phyloP scores from a whole-genome alignment of 92 coral and sea anemone genomes.

The Chrysogorgia sp. region DNA sequence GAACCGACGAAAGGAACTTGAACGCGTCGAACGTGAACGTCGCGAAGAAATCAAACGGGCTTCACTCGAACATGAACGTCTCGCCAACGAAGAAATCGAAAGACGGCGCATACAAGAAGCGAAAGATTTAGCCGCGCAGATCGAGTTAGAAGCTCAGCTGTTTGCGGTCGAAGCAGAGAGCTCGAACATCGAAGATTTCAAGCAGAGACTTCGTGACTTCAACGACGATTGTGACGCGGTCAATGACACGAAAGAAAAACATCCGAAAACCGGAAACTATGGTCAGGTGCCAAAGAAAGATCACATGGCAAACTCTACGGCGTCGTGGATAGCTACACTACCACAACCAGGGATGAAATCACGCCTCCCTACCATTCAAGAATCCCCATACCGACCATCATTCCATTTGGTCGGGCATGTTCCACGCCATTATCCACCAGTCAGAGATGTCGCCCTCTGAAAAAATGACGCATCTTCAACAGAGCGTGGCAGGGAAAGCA shows the following conservation, averaged over 20 bases:
- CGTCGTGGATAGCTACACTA: constrained; percentile 3
- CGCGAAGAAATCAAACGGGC: background rate
- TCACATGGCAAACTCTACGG: background rate
- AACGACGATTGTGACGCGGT: background rate
- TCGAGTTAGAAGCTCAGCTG: constrained; percentile 2
- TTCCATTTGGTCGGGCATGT: background rate
- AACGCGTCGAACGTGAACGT: background rate
- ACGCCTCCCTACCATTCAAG: background rate
- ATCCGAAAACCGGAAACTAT: background rate
- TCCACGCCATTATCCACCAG: too few relatives aligned
- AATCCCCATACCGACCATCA: too few relatives aligned
- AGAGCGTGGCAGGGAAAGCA: too few relatives aligned
- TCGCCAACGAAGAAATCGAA: background rate
- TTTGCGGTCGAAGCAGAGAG: background rate
- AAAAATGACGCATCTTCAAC: too few relatives aligned
- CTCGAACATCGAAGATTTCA: background rate
- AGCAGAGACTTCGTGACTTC: constrained; percentile 1
- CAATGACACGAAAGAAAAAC: background rate
- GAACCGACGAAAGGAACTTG: too few relatives aligned
- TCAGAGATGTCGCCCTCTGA: too few relatives aligned
- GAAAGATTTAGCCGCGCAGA: too few relatives aligned
- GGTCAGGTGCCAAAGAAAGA: background rate
- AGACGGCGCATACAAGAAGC: constrained; percentile 14
- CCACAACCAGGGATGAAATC: background rate
- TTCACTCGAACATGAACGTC: background rate